These are phyloP conservation scores for Nomada ruficornis DNA, from an alignment of 2,888 invertebrate genomes.

Conservation along the genomic window DNA sequence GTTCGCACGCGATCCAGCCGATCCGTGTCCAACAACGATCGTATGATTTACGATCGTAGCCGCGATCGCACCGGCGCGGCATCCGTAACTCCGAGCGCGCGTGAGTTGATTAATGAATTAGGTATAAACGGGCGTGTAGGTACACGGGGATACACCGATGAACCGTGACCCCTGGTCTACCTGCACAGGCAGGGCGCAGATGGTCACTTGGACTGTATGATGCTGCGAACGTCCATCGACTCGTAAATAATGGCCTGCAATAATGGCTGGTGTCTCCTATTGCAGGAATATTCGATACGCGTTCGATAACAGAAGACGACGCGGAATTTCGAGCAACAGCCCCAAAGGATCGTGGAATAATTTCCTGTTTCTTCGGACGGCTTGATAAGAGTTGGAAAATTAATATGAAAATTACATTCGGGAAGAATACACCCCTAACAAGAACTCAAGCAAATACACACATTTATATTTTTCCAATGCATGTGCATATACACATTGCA, in stretches of 20 bases:
- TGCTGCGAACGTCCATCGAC: conserved; percentile 44
- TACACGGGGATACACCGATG: conserved; percentile 35
- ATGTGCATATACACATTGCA: too few relatives aligned
- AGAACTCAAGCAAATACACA: too few relatives aligned
- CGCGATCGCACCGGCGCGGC: conserved; percentile 27
- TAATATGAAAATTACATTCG: too few relatives aligned
- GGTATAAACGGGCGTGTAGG: not conserved
- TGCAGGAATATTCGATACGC: conserved; percentile 27
- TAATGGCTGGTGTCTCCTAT: not conserved
- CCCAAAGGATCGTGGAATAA: not conserved
- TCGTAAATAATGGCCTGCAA: conserved; percentile 29
- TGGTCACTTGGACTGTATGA: conserved; percentile 40
- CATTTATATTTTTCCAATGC: too few relatives aligned
- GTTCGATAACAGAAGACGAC: too few relatives aligned
- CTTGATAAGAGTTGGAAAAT: not conserved
- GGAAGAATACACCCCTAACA: too few relatives aligned
- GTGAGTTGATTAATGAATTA: conserved; percentile 57
- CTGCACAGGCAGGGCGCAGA: conserved; percentile 10
- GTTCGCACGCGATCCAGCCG: not conserved
- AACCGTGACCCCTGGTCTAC: conserved; percentile 43
- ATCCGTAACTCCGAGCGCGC: conserved; percentile 24
- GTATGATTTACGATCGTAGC: conserved; percentile 47
- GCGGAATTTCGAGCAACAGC: too few relatives aligned
- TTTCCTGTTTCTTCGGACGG: not conserved
- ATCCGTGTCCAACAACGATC: conserved; percentile 39